Evolutionary conservation across 2,113 vertebrate species (phyloP).

Genomic region (Leptobrachium leishanense): DNA sequence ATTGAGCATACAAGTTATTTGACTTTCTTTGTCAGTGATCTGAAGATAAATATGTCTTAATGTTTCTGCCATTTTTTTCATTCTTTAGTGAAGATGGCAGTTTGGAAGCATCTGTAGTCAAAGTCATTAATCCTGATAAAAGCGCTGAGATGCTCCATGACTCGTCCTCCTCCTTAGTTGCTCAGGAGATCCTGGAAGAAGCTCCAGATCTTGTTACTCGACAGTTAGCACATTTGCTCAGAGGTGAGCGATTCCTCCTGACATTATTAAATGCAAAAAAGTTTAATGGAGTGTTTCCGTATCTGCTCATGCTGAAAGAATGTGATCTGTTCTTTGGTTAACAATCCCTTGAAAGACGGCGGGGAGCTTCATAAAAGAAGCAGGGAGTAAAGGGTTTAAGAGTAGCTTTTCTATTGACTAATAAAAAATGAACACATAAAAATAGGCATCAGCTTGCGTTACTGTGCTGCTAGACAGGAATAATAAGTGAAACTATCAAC

Average conservation of each 20-base stretch:
- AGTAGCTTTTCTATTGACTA: conserved; percentile 74
- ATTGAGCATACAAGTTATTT: no score
- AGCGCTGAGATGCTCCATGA: conserved; percentile 62
- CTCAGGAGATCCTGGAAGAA: conserved; percentile 88
- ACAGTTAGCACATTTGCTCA: conserved; percentile 85
- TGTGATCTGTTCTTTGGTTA: conserved; percentile 88
- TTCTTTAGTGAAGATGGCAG: conserved; percentile 74
- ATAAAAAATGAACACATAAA: conserved; percentile 78
- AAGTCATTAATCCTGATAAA: conserved; percentile 80
- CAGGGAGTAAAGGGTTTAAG: conserved; percentile 80
- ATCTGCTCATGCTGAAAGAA: conserved; percentile 79
- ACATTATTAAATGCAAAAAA: conserved; percentile 71
- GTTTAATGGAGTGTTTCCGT: conserved; percentile 86
- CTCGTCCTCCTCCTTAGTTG: conserved; percentile 74
- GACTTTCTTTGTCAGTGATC: no score
- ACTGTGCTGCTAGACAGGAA: conserved; percentile 64
- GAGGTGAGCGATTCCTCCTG: conserved; percentile 84
- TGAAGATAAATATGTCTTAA: no score
- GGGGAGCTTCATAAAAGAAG: conserved; percentile 81
- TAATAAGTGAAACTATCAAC: conserved; percentile 62
- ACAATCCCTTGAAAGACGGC: conserved; percentile 82
- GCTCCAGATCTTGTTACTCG: conserved; percentile 85
- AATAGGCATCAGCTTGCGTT: conserved; percentile 62
- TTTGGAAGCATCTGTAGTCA: conserved; percentile 82
- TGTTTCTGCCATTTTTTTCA: conserved; percentile 16